Evolutionary conservation across 2,888 invertebrate species (phyloP).

Genomic region (Athalia cordata): DNA sequence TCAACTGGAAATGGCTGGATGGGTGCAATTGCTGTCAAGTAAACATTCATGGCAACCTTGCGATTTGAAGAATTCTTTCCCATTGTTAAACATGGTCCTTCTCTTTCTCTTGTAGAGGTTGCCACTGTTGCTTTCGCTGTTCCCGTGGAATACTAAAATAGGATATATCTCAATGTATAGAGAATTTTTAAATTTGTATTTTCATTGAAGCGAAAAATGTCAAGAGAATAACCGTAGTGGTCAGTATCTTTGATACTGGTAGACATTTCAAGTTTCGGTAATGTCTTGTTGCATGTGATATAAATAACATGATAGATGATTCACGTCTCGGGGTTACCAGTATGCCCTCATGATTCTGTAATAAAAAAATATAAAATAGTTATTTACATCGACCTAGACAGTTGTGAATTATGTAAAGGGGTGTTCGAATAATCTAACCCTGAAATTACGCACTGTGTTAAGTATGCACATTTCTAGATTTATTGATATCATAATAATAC

Average conservation of each 20-base stretch:
- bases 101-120: conserved; percentile 47
- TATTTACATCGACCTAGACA: too few relatives aligned
- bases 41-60: conserved; percentile 46
- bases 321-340: conserved; percentile 5
- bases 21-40: conserved; percentile 46
- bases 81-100: conserved; percentile 53
- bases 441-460: too few relatives aligned
- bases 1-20: conserved; percentile 51
- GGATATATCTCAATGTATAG: background rate
- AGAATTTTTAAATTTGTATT: background rate
- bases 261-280: conserved; percentile 61
- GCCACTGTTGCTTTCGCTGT: conserved; percentile 53
- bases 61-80: conserved; percentile 52
- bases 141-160: conserved; percentile 61
- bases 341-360: conserved; percentile 32
- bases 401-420: too few relatives aligned
- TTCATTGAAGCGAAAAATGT: conserved; percentile 6
- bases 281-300: conserved; percentile 57
- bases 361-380: background rate
- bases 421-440: too few relatives aligned
- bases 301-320: conserved; percentile 65
- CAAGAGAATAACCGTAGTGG: conserved; percentile 57
- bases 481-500: too few relatives aligned
- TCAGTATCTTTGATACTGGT: conserved; percentile 57
- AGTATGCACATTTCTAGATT: too few relatives aligned